phyloP scores from a whole-genome alignment of 1,140 invertebrate genomes.

The Brachionus rotundiformis region DNA sequence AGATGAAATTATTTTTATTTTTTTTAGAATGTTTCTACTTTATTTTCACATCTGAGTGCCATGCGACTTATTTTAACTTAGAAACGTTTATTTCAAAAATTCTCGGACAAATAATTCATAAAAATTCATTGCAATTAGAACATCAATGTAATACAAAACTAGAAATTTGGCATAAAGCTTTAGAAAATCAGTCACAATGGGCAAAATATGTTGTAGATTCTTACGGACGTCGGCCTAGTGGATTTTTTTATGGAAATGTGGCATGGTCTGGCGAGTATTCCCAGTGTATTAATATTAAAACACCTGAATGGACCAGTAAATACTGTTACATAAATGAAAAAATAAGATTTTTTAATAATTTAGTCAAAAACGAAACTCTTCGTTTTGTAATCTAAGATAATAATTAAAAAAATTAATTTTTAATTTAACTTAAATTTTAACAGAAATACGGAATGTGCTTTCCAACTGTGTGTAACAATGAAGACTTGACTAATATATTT shows the following conservation, averaged over 20 bases:
- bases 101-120: not conserved
- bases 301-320: no score
- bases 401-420: not conserved
- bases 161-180: not conserved
- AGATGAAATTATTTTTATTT: not conserved
- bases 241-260: not conserved
- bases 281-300: not conserved
- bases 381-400: not conserved
- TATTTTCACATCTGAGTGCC: no score
- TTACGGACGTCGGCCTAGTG: not conserved
- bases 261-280: conserved; percentile 5
- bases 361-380: no score
- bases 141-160: not conserved
- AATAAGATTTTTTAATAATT: no score
- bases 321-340: no score
- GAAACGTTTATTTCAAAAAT: not conserved
- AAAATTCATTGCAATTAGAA: not conserved
- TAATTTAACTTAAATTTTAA: not conserved
- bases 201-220: not conserved
- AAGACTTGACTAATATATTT: not conserved
- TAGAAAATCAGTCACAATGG: not conserved
- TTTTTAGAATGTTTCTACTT: not conserved
- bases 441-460: conserved; percentile 27
- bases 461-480: not conserved
- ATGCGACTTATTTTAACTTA: not conserved